phyloP scores from a whole-genome alignment of 2,797 vertebrate species.

The Clarias pachynema region DNA sequence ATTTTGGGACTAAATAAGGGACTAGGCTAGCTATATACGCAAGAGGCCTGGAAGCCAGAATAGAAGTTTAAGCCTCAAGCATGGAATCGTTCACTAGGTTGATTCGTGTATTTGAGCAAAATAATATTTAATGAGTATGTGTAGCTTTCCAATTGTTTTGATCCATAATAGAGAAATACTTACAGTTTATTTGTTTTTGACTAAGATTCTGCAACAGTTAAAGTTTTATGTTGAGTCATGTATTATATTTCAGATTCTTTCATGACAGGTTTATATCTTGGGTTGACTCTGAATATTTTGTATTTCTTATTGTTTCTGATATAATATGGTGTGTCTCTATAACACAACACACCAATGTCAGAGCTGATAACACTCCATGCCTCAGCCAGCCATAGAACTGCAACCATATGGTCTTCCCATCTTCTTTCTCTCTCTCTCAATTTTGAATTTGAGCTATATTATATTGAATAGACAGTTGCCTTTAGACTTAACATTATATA shows the following conservation, averaged over 20 bases:
- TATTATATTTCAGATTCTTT: slow-evolving; percentile 3
- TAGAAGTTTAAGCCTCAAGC: not conserved
- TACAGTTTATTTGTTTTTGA: not conserved
- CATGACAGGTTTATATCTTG: not conserved
- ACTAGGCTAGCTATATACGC: not conserved
- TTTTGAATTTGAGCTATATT: not conserved
- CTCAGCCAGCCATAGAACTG: not conserved
- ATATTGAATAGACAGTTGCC: too few species aligned
- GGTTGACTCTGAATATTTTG: not conserved
- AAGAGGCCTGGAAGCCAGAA: not conserved
- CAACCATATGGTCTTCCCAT: not conserved
- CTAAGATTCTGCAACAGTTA: not conserved
- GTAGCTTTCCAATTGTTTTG: not conserved
- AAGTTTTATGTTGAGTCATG: not conserved
- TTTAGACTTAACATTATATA: too few species aligned
- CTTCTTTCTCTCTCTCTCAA: not conserved
- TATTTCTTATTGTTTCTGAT: not conserved
- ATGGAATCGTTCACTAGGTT: not conserved
- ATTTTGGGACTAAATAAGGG: not conserved
- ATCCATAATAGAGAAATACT: not conserved
- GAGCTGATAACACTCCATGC: not conserved
- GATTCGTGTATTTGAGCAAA: not conserved
- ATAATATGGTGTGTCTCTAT: not conserved
- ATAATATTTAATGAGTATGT: not conserved
- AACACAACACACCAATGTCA: slow-evolving; percentile 6